Evolutionary conservation across 2,888 invertebrate species (phyloP).

Genomic region (Ophion costatus): DNA sequence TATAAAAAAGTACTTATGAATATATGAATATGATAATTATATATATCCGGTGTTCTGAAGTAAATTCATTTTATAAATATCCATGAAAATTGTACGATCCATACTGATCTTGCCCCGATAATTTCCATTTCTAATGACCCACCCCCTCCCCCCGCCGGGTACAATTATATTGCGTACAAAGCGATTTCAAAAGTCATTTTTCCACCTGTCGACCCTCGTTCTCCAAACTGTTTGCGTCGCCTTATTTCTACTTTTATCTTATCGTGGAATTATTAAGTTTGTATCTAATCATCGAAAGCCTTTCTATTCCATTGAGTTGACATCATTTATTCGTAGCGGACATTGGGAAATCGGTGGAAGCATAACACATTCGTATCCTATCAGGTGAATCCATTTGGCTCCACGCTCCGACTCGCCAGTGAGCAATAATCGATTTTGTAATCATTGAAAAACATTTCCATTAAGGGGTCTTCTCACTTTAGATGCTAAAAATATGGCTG

Average conservation of each 20-base stretch:
- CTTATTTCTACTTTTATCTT: background rate
- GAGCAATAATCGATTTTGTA: background rate
- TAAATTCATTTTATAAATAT: background rate
- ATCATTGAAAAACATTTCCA: background rate
- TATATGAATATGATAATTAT: background rate
- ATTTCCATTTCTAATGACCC: background rate
- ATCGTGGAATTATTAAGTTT: background rate
- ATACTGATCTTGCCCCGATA: background rate
- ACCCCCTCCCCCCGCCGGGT: background rate
- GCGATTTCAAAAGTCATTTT: background rate
- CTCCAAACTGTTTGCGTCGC: background rate
- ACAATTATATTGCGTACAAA: background rate
- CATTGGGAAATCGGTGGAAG: background rate
- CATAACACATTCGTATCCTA: background rate
- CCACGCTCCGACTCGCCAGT: background rate
- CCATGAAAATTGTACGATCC: background rate
- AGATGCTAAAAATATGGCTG: too few species aligned
- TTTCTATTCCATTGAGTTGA: constrained; percentile 1
- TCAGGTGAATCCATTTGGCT: constrained; percentile 3
- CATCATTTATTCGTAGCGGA: background rate
- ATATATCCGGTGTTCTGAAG: background rate
- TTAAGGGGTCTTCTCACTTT: too few species aligned
- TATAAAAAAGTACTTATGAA: background rate
- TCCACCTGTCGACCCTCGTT: background rate
- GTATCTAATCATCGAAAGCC: background rate